Conservation (phyloP, 2,888 invertebrate genomes). For the Palloptera scutellata region DNA sequence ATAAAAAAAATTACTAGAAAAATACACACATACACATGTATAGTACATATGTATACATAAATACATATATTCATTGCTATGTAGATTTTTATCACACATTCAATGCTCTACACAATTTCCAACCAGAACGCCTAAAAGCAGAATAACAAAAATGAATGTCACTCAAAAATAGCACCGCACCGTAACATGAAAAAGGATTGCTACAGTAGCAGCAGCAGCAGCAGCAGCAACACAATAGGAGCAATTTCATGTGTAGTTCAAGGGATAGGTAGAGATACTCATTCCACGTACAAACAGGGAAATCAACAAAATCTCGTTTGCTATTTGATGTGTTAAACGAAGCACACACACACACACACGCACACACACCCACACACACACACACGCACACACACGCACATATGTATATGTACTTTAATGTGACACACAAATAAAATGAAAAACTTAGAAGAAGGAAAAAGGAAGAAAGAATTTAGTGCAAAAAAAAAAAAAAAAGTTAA, state of each 20-base stretch:
- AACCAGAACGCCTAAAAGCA: not conserved
- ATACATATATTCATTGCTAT: too few species aligned
- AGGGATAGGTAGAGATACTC: not conserved
- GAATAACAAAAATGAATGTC: conserved; percentile 5
- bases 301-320: not conserved
- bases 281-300: not conserved
- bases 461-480: too few species aligned
- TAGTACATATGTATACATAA: too few species aligned
- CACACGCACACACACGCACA: not conserved
- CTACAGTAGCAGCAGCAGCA: not conserved
- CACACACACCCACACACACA: not conserved
- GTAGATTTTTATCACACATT: too few species aligned
- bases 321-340: too few species aligned
- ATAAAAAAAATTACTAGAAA: not conserved
- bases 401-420: not conserved
- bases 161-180: conserved; percentile 13
- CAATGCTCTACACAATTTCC: too few species aligned
- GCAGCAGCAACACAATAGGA: not conserved
- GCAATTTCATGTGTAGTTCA: not conserved
- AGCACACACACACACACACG: not conserved
- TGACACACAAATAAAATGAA: not conserved
- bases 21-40: not conserved
- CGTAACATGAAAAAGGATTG: conserved; percentile 29
- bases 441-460: too few species aligned
- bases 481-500: too few species aligned